Conservation (phyloP, 1,140 invertebrate species). For the Anthonomus grandis region DNA sequence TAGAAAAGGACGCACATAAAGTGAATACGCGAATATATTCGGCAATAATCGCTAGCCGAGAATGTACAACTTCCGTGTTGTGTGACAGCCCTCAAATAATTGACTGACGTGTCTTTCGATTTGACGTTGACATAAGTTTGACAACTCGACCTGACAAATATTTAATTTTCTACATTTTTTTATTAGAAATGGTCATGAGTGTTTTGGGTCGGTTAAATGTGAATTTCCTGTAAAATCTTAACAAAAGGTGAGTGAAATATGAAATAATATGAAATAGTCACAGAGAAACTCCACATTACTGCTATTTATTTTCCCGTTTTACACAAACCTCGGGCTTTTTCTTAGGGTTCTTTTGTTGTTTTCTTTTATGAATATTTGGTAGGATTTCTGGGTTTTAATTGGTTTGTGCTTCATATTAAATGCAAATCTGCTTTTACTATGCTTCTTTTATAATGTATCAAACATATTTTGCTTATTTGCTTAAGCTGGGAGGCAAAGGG, state of each 20-base stretch:
- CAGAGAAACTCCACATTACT: not conserved
- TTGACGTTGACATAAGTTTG: slow-evolving; percentile 15
- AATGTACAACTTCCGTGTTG: too few relatives aligned
- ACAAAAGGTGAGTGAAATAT: slow-evolving; percentile 24
- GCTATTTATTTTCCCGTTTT: not conserved
- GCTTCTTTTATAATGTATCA: slow-evolving; percentile 1
- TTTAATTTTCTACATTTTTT: not conserved
- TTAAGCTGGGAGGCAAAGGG: too few relatives aligned
- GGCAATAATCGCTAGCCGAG: too few relatives aligned
- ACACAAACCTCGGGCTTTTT: not conserved
- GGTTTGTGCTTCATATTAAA: slow-evolving; percentile 1
- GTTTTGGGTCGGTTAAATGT: slow-evolving; percentile 9
- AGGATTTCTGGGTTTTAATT: slow-evolving; percentile 1
- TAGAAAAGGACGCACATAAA: too few relatives aligned
- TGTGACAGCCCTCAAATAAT: too few relatives aligned
- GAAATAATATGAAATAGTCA: not conserved
- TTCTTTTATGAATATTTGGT: not conserved
- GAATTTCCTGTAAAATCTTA: slow-evolving; percentile 22
- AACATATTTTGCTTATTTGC: not conserved
- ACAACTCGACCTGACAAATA: slow-evolving; percentile 6
- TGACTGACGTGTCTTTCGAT: slow-evolving; percentile 15
- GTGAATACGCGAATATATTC: too few relatives aligned
- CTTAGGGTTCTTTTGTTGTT: not conserved
- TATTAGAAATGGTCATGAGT: slow-evolving; percentile 18
- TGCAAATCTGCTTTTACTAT: not conserved